phyloP scores from a whole-genome alignment of 2,797 vertebrate genomes.

The Eupleurogrammus muticus region DNA sequence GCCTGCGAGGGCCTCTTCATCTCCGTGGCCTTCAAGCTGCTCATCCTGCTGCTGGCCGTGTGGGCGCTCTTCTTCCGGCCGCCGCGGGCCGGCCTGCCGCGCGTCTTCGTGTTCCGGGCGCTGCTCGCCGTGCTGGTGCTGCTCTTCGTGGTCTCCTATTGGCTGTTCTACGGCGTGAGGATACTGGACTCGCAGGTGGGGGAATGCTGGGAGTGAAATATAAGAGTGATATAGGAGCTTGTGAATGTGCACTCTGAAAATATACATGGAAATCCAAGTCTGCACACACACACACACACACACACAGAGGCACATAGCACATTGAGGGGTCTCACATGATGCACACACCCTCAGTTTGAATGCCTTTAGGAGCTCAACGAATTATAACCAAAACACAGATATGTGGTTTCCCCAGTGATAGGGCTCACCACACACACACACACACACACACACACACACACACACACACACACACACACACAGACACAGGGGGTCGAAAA shows the following conservation, averaged over 20 bases:
- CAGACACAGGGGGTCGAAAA: constrained; percentile 51
- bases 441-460: constrained; percentile 50
- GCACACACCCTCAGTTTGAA: constrained; percentile 44
- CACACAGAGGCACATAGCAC: constrained; percentile 52
- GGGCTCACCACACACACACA: constrained; percentile 36
- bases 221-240: background rate
- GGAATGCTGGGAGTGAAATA: background rate
- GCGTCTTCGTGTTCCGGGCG: constrained; percentile 90
- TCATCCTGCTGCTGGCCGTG: constrained; percentile 93
- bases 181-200: constrained; percentile 89
- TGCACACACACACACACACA: background rate
- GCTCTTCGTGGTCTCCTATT: constrained; percentile 94
- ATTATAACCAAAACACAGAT: constrained; percentile 47
- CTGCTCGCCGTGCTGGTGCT: constrained; percentile 93
- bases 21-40: constrained; percentile 96
- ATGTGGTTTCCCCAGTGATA: constrained; percentile 30
- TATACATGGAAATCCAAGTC: background rate
- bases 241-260: background rate
- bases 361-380: constrained; percentile 29
- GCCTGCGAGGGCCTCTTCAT: constrained; percentile 96
- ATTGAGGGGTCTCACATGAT: constrained; percentile 68
- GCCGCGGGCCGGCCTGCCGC: constrained; percentile 89
- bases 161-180: constrained; percentile 95
- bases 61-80: constrained; percentile 96
- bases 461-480: constrained; percentile 32